Conservation (phyloP, 1,140 invertebrate genomes). For the Oncopodura yosiiana region DNA sequence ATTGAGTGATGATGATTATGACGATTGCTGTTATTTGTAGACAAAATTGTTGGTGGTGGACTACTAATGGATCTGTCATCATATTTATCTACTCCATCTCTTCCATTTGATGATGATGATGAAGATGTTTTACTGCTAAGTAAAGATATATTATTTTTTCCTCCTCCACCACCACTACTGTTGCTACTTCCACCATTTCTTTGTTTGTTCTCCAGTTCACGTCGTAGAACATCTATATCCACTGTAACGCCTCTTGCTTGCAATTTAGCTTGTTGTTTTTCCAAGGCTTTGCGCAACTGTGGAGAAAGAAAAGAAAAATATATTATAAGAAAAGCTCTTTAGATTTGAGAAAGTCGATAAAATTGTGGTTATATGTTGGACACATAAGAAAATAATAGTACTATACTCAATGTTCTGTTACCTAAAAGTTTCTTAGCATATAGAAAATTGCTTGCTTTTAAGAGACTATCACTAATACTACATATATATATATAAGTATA, state of each 20-base stretch:
- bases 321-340: no score
- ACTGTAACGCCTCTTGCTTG: slow-evolving; percentile 80
- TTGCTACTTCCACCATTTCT: slow-evolving; percentile 43
- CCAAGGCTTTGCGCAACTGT: slow-evolving; percentile 78
- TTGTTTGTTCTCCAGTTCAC: slow-evolving; percentile 57
- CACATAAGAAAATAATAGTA: no score
- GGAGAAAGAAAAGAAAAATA: neutral
- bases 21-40: slow-evolving; percentile 1
- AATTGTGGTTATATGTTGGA: no score
- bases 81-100: neutral
- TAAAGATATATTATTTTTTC: slow-evolving; percentile 27
- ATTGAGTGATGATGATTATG: neutral
- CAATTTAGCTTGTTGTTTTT: slow-evolving; percentile 80
- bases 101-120: neutral
- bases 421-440: no score
- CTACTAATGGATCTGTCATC: neutral
- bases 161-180: slow-evolving; percentile 45
- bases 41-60: neutral
- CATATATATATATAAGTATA: no score
- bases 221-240: slow-evolving; percentile 64
- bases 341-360: no score
- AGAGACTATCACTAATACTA: no score
- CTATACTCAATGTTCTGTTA: no score
- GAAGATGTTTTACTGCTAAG: neutral
- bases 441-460: no score